A percentile compares a stretch with the other conserved stretches of the same genome.
Evolutionary conservation across 2,797 vertebrate species (phyloP).

Genomic region (Threskiornis aethiopicus): DNA sequence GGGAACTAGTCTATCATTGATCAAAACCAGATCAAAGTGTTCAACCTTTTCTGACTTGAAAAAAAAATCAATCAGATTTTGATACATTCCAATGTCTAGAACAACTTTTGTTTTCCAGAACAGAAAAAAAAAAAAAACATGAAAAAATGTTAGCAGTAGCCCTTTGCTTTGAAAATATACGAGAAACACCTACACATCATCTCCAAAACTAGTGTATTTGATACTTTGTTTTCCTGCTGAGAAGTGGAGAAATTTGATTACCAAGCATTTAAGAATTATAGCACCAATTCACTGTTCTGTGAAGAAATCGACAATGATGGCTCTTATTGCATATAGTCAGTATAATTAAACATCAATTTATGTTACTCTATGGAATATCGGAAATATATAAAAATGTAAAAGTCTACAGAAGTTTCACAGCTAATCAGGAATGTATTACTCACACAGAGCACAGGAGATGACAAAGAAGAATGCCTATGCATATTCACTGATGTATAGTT

Average conservation of each 20-base stretch:
- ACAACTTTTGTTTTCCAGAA: background rate
- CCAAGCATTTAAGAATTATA: background rate
- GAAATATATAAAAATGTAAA: background rate
- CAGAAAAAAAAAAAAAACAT: background rate
- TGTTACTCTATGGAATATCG: background rate
- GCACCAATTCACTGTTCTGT: background rate
- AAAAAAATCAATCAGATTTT: background rate
- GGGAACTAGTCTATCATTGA: background rate
- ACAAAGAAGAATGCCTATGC: background rate
- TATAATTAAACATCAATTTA: background rate
- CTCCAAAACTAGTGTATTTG: background rate
- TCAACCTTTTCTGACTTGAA: background rate
- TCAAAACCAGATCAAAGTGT: background rate
- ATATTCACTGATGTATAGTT: slow-evolving; percentile 13
- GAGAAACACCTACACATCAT: background rate
- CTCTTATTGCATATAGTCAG: background rate
- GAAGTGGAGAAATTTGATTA: background rate
- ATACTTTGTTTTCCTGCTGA: background rate
- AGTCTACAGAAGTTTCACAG: background rate
- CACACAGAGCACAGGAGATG: background rate
- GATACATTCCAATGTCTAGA: background rate
- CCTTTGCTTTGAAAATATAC: background rate
- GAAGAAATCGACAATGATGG: background rate
- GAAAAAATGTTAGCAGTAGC: background rate
- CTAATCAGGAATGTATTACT: background rate